Base-by-base conservation (phyloP, 2,888 invertebrate species). In the Hydrotaea diabolus region DNA sequence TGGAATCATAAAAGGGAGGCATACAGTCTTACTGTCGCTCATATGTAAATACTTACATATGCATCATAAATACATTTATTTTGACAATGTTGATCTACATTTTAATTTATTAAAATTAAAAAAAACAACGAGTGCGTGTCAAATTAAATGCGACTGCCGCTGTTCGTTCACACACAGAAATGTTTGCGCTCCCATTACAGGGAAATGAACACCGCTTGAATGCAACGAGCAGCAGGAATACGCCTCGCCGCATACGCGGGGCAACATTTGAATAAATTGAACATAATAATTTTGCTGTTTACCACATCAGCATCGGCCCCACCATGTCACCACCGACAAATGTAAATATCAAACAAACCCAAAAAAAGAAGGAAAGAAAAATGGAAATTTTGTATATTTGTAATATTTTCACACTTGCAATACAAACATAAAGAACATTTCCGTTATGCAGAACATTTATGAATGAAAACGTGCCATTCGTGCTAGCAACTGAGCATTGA, bases 211-310 rank as follows among this genome's bases (percentile, higher is more conserved):
- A 8, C 39, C 39, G 11, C 39, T 36, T 8, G 5, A 36, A 36
- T 5, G 31, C 15, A 59, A 2, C 9, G 21, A 13, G 9, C 59
- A 26, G 15, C 11, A 26, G 2, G 15, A 31, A 13, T 31, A n/a
- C 17, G 62, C 62, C 26, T 31, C 31, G 23, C n/a, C 31, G 26
- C 31, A 62, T 3, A n/a, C 36, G 21, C 66, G 19, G 43, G 9
- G 19, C 66, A 66, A 39, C 39, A 39, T 66, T 66, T 39, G 36
- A 66, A 66, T 66, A 66, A 66, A 66, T 66, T 66, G 66, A 66
- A 43, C 39, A 43, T 66, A 66, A 66, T 39, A 66, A 66, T 66
- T 19, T 39, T 66, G 31, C 31, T 31, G 31, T 31, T 31, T 31
- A 66, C 19, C 66, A 66, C 43, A 39, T 4, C 21, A 39, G 8